These are phyloP conservation scores for Apotomis turbidana DNA, from an alignment of 2,888 invertebrate species.

Conservation along the genomic window DNA sequence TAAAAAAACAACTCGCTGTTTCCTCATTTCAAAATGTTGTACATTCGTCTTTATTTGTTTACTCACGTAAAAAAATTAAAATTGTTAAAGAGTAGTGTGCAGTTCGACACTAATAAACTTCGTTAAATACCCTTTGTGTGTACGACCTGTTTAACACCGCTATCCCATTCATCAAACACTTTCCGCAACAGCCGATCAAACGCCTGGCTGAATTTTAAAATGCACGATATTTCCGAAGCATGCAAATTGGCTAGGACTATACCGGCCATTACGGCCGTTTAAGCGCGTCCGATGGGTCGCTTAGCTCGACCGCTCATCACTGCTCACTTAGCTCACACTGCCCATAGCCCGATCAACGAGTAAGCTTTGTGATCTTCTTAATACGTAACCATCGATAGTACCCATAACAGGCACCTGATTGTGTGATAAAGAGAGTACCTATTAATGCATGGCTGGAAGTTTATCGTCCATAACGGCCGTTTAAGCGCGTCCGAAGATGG, in stretches of 20 bases:
- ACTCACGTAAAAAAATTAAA: too few relatives aligned
- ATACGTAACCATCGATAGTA: too few relatives aligned
- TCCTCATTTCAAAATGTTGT: too few relatives aligned
- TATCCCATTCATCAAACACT: neutral
- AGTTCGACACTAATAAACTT: too few relatives aligned
- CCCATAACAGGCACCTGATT: too few relatives aligned
- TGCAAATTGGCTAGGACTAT: slow-evolving; percentile 32
- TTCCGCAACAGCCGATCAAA: slow-evolving; percentile 17
- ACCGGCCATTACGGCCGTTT: slow-evolving; percentile 32
- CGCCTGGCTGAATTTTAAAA: slow-evolving; percentile 15
- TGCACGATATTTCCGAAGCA: slow-evolving; percentile 23
- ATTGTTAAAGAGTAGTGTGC: too few relatives aligned
- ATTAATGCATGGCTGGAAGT: slow-evolving; percentile 9
- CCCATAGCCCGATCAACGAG: slow-evolving; percentile 3
- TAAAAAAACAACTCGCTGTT: too few relatives aligned
- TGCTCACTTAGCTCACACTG: slow-evolving; percentile 19
- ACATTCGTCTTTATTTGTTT: too few relatives aligned
- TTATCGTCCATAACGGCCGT: slow-evolving; percentile 27
- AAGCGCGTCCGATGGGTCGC: slow-evolving; percentile 29
- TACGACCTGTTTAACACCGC: neutral
- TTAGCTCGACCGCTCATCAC: slow-evolving; percentile 25
- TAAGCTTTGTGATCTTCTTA: too few relatives aligned
- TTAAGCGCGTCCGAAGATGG: slow-evolving; percentile 31
- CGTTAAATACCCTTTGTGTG: neutral
- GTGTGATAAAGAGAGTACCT: neutral